A percentile compares a stretch with the other conserved stretches of the same genome.
phyloP scores from a whole-genome alignment of 2,113 vertebrate species.

The Mystacornis crossleyi region DNA sequence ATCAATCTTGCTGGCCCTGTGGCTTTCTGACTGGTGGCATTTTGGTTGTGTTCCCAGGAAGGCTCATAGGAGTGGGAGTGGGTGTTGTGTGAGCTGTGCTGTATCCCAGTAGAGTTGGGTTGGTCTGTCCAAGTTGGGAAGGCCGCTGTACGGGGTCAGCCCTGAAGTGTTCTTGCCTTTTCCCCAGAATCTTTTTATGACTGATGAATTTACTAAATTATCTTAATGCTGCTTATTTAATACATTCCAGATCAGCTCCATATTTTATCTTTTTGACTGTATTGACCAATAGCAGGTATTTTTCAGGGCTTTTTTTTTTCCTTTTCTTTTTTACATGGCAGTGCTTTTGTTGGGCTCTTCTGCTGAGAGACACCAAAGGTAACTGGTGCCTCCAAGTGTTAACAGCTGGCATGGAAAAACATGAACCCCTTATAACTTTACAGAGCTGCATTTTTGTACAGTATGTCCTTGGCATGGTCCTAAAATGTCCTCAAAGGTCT shows the following conservation, averaged over 20 bases:
- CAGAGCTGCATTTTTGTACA: not conserved
- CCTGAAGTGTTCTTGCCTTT: not conserved
- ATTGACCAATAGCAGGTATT: slow-evolving; percentile 38
- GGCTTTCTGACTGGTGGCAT: not conserved
- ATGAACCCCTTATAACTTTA: not conserved
- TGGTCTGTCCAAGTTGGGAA: not conserved
- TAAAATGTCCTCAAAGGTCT: not conserved
- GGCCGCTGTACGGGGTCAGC: accelerated
- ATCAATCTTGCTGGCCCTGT: not conserved
- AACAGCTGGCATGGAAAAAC: not conserved
- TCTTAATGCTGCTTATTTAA: not conserved
- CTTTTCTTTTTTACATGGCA: not conserved
- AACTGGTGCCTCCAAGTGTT: not conserved
- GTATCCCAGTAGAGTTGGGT: accelerated
- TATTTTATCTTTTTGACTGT: slow-evolving; percentile 44
- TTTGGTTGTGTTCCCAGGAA: not conserved
- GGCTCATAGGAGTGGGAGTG: not conserved
- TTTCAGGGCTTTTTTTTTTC: slow-evolving; percentile 16
- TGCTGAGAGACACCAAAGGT: not conserved
- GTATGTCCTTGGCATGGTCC: not conserved
- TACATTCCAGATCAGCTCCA: slow-evolving; percentile 9
- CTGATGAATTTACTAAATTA: not conserved
- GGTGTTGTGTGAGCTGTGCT: accelerated
- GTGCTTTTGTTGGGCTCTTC: not conserved
- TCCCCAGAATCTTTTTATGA: not conserved